phyloP scores from a whole-genome alignment of 53 echinoderm and acorn worm species.

The Hippasteria phrygiana region DNA sequence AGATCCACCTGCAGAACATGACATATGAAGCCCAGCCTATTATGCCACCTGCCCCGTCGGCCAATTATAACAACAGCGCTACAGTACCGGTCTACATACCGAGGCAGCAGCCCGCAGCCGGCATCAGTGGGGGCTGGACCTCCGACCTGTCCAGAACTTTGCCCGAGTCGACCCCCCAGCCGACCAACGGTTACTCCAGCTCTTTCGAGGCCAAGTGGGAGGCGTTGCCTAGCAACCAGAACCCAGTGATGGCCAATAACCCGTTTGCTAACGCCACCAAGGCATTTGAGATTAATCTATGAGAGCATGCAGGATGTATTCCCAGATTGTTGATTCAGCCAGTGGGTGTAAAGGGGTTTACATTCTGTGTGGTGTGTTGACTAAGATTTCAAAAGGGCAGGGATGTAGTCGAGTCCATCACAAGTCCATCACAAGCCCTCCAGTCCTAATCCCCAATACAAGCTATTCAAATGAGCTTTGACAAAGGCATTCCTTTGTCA shows the following conservation, averaged over 20 bases:
- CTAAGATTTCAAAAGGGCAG: neutral
- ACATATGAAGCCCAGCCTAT: slow-evolving; percentile 31
- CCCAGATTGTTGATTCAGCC: slow-evolving; percentile 1
- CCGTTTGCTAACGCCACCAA: slow-evolving; percentile 92
- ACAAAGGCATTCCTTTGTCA: too few species aligned
- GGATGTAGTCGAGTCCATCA: neutral
- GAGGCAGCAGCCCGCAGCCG: slow-evolving; percentile 35
- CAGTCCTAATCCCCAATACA: too few species aligned
- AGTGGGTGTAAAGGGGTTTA: neutral
- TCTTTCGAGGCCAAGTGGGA: slow-evolving; percentile 84
- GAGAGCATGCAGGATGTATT: slow-evolving; percentile 57
- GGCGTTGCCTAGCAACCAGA: slow-evolving; percentile 50
- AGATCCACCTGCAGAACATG: slow-evolving; percentile 39
- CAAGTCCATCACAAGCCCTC: too few species aligned
- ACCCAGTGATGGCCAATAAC: slow-evolving; percentile 57
- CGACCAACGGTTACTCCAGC: slow-evolving; percentile 48
- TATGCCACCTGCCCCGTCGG: neutral
- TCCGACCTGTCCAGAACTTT: slow-evolving; percentile 91
- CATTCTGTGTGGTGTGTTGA: neutral
- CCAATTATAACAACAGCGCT: slow-evolving; percentile 74
- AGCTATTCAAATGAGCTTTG: too few species aligned
- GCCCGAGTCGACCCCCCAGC: slow-evolving; percentile 66
- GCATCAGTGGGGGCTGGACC: slow-evolving; percentile 88
- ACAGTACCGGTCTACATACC: slow-evolving; percentile 62
- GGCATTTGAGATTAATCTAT: slow-evolving; percentile 97